Conservation (phyloP, 2,888 invertebrate species). For the Aplocera efformata region DNA sequence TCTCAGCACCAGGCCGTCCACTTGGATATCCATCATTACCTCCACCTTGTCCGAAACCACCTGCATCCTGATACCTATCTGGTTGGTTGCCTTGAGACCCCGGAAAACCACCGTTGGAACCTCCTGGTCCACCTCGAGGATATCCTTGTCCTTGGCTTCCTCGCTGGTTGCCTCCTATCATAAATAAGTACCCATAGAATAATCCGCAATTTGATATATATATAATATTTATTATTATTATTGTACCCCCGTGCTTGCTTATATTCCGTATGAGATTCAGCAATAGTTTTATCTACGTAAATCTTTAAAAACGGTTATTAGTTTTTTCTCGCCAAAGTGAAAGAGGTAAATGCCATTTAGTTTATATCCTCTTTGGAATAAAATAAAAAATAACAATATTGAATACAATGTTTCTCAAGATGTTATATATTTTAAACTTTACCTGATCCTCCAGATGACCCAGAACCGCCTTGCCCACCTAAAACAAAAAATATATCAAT, state of each 20-base stretch:
- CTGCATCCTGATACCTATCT: conserved; percentile 35
- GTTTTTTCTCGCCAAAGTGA: too few relatives aligned
- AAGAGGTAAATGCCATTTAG: too few relatives aligned
- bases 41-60: conserved; percentile 28
- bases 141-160: conserved; percentile 52
- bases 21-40: conserved; percentile 37
- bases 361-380: too few relatives aligned
- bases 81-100: conserved; percentile 31
- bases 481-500: conserved; percentile 5
- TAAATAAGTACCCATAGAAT: too few relatives aligned
- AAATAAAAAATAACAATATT: too few relatives aligned
- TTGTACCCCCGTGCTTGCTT: too few relatives aligned
- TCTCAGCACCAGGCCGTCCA: conserved; percentile 36
- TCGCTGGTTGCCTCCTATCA: conserved; percentile 31
- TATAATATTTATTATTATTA: too few relatives aligned
- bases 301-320: too few relatives aligned
- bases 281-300: too few relatives aligned
- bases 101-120: conserved; percentile 34
- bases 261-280: too few relatives aligned
- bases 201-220: too few relatives aligned
- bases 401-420: too few relatives aligned
- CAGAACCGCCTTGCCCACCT: conserved; percentile 23
- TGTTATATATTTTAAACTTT: conserved; percentile 16
- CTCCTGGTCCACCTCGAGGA: conserved; percentile 34
- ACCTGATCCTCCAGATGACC: conserved; percentile 54